Base-by-base conservation (phyloP, 2,888 invertebrate genomes). In the Cantharis flavilabris region DNA sequence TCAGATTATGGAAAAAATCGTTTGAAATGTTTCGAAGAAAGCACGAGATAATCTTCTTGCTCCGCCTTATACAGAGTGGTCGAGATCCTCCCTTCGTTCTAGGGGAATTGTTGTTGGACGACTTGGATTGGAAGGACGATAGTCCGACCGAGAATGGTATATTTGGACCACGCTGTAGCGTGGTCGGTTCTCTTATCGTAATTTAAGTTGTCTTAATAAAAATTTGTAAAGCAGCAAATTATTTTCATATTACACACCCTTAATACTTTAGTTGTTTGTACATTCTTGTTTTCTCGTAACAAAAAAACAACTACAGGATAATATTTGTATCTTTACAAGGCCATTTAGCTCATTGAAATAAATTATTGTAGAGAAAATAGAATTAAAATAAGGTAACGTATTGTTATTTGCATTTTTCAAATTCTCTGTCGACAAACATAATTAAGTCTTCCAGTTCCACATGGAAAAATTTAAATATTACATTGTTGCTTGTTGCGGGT, bases 321-420 rank as follows among this genome's bases (percentile, higher is more conserved):
- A 67, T 23, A 67, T 67, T 23, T n/a, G 65, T 67, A 67, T 67
- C 65, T 67, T 23, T 16, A n/a, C 23, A 67, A 67, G 65, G 65
- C 20, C 65, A 67, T 67, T 67, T 67, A 67, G 65, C 23, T 67
- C 26, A 26, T 67, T 67, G 20, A 67, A 67, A 67, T 67, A 67
- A 67, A 67, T 67, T 67, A 20, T 67, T 67, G 65, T 67, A 67
- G 23, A 67, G 65, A 67, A 67, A 67, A 67, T 67, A 26, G 20
- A 67, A 67, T 67, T 49, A 49, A 49, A 49, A 49, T 49, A 49
- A 49, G 49, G 49, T n/a, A 49, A 49, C 49, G 49, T n/a, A 49
- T 49, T 49, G 49, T 49, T 49, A 49, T 49, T 49, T 49, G 49
- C 49, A 49, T 49, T 49, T 49, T 49, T 49, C n/a, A n/a, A 49